phyloP scores from a whole-genome alignment of 1,140 invertebrate species.

The Chelonus insularis region DNA sequence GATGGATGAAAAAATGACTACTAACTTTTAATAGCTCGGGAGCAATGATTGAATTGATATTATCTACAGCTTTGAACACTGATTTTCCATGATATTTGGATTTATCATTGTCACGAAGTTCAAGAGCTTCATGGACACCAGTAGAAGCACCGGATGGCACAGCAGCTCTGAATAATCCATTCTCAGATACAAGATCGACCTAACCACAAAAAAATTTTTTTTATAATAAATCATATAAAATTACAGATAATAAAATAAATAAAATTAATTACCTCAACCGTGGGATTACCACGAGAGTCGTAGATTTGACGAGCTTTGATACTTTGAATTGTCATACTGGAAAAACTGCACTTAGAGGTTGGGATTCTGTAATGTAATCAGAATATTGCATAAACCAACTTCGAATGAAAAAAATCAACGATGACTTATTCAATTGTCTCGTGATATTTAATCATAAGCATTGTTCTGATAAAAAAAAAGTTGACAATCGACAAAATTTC shows the following conservation, averaged over 20 bases:
- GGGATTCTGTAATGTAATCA: slow-evolving; percentile 33
- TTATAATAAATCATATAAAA: slow-evolving; percentile 16
- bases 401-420: background rate
- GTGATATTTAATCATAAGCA: background rate
- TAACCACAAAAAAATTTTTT: too few relatives aligned
- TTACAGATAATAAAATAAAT: slow-evolving; percentile 24
- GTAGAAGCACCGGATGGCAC: slow-evolving; percentile 98
- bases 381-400: background rate
- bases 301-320: slow-evolving; percentile 96
- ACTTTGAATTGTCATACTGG: slow-evolving; percentile 75
- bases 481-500: background rate
- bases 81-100: slow-evolving; percentile 93
- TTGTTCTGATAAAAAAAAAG: background rate
- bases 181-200: slow-evolving; percentile 67
- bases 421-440: background rate
- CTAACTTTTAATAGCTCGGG: slow-evolving; percentile 81
- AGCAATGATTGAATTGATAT: slow-evolving; percentile 87
- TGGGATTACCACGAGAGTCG: slow-evolving; percentile 98
- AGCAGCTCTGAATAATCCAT: slow-evolving; percentile 91
- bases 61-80: slow-evolving; percentile 90
- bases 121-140: slow-evolving; percentile 95
- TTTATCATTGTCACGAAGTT: slow-evolving; percentile 92
- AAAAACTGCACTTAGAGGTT: slow-evolving; percentile 37
- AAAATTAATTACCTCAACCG: slow-evolving; percentile 79
- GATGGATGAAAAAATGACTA: background rate